A percentile compares a stretch with the other conserved stretches of the same genome.
These are phyloP conservation scores for Pipistrellus pygmaeus DNA, from an alignment of 2,797 vertebrate genomes.

Conservation along the genomic window DNA sequence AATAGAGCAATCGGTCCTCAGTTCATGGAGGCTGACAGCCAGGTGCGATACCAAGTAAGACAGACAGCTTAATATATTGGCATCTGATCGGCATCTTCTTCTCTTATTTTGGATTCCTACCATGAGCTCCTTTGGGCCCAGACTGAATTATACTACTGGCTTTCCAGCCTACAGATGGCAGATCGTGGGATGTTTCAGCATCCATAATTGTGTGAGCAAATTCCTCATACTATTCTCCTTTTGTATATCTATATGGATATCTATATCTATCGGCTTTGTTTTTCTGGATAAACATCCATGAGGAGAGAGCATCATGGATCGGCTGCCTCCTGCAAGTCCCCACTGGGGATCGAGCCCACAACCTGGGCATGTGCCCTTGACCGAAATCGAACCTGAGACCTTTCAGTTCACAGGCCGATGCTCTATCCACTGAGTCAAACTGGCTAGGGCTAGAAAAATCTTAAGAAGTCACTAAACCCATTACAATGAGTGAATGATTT, in stretches of 20 bases:
- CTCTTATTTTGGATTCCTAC: background rate
- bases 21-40: background rate
- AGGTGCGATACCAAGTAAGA: background rate
- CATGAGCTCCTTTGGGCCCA: background rate
- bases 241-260: background rate
- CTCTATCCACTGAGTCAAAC: no score
- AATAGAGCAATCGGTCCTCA: background rate
- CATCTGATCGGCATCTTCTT: background rate
- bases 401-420: no score
- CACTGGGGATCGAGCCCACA: no score
- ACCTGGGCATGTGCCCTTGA: no score
- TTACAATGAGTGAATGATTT: background rate
- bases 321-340: no score
- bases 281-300: background rate
- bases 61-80: background rate
- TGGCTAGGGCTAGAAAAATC: background rate
- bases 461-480: background rate
- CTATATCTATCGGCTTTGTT: background rate
- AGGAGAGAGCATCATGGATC: no score
- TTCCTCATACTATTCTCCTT: background rate
- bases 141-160: background rate
- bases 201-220: background rate
- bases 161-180: background rate
- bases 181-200: background rate
- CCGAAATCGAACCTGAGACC: no score